Conservation (phyloP, 2,888 invertebrate genomes). For the Tenthredo livida region DNA sequence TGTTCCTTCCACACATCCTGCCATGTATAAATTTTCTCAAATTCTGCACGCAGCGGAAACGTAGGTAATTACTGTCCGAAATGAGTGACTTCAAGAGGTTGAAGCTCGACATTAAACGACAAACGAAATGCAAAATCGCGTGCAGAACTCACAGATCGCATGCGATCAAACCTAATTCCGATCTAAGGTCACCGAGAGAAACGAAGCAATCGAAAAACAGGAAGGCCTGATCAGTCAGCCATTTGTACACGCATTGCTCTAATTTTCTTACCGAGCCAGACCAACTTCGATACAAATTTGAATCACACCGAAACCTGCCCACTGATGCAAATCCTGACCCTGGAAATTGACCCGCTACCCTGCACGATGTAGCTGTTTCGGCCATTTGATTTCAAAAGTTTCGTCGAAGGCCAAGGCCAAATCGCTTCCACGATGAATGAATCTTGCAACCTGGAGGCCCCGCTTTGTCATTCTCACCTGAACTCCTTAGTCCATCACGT, state of each 20-base stretch:
- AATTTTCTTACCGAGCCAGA: conserved; percentile 42
- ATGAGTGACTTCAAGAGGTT: not conserved
- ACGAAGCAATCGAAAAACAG: conserved; percentile 53
- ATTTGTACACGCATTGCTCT: conserved; percentile 57
- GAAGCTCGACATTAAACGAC: not conserved
- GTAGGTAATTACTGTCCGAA: conserved; percentile 12
- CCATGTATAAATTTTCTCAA: not conserved
- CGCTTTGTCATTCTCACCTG: not conserved
- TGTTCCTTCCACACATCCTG: not conserved
- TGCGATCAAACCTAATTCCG: not conserved
- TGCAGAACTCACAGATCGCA: conserved; percentile 23
- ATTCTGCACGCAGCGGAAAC: conserved; percentile 21
- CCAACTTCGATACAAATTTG: not conserved
- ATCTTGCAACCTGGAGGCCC: conserved; percentile 25
- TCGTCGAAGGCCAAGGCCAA: conserved; percentile 55
- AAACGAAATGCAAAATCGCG: not conserved
- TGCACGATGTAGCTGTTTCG: not conserved
- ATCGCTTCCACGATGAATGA: not conserved
- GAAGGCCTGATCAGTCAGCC: conserved; percentile 56
- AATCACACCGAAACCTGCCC: not conserved
- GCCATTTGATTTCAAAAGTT: not conserved
- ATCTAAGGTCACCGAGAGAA: conserved; percentile 25
- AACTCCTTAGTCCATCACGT: not conserved
- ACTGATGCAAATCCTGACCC: conserved; percentile 11
- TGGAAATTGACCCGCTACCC: not conserved